Base-by-base conservation (phyloP, 1,140 invertebrate species). In the Copidosoma floridanum region DNA sequence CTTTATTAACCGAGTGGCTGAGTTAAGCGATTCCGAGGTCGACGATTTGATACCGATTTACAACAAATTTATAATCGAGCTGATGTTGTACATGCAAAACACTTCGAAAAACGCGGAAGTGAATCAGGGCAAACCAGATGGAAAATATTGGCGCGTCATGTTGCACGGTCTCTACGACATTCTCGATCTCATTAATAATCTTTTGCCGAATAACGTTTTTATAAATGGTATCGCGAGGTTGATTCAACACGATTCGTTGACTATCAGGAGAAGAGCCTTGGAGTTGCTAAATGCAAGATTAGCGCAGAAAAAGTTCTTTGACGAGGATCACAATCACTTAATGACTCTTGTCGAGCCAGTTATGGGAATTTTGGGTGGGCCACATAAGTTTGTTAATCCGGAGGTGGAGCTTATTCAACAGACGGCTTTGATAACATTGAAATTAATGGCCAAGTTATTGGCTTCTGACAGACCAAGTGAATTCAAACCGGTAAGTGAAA, bases 241-340 rank as follows among this genome's bases (percentile, higher is more conserved):
- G 35, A 72, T 95, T 63, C 77, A 82, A 14, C 87, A 94, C 66
- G 82, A 86, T 18, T 68, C 90, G 12, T 66, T 85, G 1, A 83
- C 84, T 2, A 88, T 97, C 1, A 84, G 89, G 66, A 84, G 88
- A 48, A 92, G 93, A 74, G 86, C 90, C 0, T 83, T 96, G 76
- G 93, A 96, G 68, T 72, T 97, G 21, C 74, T 97, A 0, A 94
- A 92, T 66, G 82, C 82, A 16, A 90, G 93, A 75, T 77, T 97
- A 3, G 85, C 89, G 43, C 83, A 87, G 41, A 84, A 85, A 32
- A 83, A 86, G 53, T 87, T 86, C 63, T 84, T 86, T 44, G 70
- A 78, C 14, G 71, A 82, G 16, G 70, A 78, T 61, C 54, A 75
- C 11, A 26, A 67, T 3, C 67, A 85, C 47, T 69, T 91, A 14